Percentiles rank a stretch among this genome's conserved stretches.
Conservation (phyloP, 2,888 invertebrate genomes). For the Nomada lathburiana region DNA sequence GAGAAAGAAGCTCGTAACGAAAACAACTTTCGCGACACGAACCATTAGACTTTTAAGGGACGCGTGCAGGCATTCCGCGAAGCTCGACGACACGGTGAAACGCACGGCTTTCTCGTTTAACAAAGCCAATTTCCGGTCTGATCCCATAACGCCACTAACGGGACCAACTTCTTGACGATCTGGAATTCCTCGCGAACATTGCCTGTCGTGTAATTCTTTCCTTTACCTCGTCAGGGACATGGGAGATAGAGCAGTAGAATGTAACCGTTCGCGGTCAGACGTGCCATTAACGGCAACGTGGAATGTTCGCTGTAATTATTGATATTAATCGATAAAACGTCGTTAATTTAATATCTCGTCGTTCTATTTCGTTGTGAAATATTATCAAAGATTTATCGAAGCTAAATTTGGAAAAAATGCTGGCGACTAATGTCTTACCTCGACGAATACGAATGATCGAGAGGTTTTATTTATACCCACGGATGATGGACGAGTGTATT, state of each 20-base stretch:
- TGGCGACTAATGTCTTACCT: no score
- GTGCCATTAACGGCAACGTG: background rate
- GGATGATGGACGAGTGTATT: constrained; percentile 41
- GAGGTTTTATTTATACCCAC: constrained; percentile 14
- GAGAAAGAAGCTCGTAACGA: constrained; percentile 33
- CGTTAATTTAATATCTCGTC: no score
- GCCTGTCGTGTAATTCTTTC: constrained; percentile 31
- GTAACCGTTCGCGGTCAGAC: background rate
- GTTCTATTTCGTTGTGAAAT: no score
- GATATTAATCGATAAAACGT: no score
- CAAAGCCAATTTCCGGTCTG: constrained; percentile 76
- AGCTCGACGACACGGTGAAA: constrained; percentile 46
- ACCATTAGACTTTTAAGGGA: constrained; percentile 66
- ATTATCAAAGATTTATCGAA: no score
- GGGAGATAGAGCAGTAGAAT: background rate
- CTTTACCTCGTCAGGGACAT: background rate
- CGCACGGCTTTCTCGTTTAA: constrained; percentile 66
- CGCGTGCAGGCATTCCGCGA: constrained; percentile 51
- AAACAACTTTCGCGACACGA: constrained; percentile 57
- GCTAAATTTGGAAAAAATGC: no score
- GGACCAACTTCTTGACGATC: constrained; percentile 57
- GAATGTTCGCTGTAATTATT: no score
- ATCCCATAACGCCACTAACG: constrained; percentile 63
- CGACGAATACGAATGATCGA: background rate
- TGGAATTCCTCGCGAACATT: constrained; percentile 46